Base-by-base conservation (phyloP, 1,140 invertebrate species). In the Rhopalosiphum padi region DNA sequence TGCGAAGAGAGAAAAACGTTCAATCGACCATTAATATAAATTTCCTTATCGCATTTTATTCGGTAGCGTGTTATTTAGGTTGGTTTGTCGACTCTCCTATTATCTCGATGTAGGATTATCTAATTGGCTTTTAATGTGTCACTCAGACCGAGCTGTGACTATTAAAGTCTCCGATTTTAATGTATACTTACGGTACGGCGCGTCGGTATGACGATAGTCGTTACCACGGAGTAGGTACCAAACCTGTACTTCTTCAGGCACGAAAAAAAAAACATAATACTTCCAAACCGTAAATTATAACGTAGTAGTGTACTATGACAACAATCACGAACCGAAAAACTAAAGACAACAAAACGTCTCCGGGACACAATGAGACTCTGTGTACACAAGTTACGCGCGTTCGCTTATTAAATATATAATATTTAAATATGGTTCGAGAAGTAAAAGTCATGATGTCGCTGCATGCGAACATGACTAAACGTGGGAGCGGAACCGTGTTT, bases 401-500 rank as follows among this genome's bases (percentile, higher is more conserved):
- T 18, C 9, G 37, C 37, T 43, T 43, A 87, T 51, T 87, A 87
- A 43, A 48, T 48, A 48, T 87, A 87, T 30, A 37, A 35, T 83
- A 37, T 83, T 83, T 37, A 83, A 83, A 83, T 77, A 86, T 43
- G 85, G 43, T n/a, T 9, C 7, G 46, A 87, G 46, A 87, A 87
- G 43, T 48, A 87, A 46, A 48, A 87, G 86, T 51, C 86, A 87
- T 51, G 43, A 48, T 85, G 22, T 87, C n/a, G 18, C 83, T 3
- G 3, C 9, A 35, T 3, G 3, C 9, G 41, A 43, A 43, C 83
- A 85, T 41, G 37, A 85, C 83, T 48, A 48, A 77, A 87, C 46
- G 86, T 87, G 86, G 86, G 86, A 87, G 86, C 46, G 18, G 86
- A 87, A 22, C 43, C 86, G 46, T 87, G 86, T 87, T 87, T 87